Evolutionary conservation across 1,140 invertebrate genomes (phyloP), one percentile per base, ranked within the genome.

Genomic region (Microplitis mediator): DNA sequence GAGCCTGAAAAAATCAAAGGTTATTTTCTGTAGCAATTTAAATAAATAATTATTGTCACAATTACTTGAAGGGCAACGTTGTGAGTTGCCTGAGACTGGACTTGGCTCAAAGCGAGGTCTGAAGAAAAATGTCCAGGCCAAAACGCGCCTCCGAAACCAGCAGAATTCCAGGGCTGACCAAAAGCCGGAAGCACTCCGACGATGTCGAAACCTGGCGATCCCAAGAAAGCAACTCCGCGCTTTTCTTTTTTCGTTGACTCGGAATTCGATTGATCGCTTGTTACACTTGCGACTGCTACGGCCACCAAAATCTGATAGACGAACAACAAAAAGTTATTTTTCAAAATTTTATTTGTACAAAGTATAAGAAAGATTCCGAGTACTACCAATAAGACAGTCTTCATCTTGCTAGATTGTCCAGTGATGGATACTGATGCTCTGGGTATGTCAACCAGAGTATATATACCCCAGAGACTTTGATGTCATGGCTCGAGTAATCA

Each of bases 1-100:
- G 62, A 9, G 82, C 76, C 85, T 87, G 56, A 5, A 31, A 35
- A 6, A 50, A 2, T 50, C 13, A 6, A 50, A 1, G 6, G 45
- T 13, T 50, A 50, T 13, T 50, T 50, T 50, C 13, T 9, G 3
- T 2, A 13, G 13, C 52, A n/a, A 54, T 13, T 54, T 6, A 54
- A 8, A 9, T 6, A 45, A 3, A 45, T 45, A 14, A 14, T 54
- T 54, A 54, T 3, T 54, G 23, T 11, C 14, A 32, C 13, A 31
- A 6, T 39, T 81, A 87, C 86, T 71, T 87, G 86, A 52, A 86
- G 67, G 65, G 86, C 85, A 4, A 86, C 75, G 62, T 86, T 79
- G 62, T 86, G 86, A 0, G 84, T 82, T 0, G 83, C 85, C 74
- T 86, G 85, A 45, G 79, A 65, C 71, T 86, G 82, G 52, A 87